phyloP scores from a whole-genome alignment of 1,140 invertebrate species.

The Stegodyphus mimosarum region DNA sequence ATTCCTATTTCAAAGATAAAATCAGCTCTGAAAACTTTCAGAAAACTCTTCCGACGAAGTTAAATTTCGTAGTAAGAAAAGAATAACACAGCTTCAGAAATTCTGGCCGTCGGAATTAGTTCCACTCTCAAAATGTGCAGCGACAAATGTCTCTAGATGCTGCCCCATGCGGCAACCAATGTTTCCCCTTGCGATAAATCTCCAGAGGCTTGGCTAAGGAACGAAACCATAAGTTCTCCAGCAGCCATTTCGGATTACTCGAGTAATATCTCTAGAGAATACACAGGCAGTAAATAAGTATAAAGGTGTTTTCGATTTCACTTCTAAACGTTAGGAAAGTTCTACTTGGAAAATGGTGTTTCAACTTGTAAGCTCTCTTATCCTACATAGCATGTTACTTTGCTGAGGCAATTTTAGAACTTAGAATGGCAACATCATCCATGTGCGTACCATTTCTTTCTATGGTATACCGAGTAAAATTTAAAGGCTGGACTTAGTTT shows the following conservation, averaged over 20 bases:
- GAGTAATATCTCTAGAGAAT: constrained; percentile 45
- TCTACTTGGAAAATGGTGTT: background rate
- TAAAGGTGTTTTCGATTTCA: constrained; percentile 1
- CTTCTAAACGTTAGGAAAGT: background rate
- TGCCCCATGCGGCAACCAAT: background rate
- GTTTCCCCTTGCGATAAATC: constrained; percentile 12
- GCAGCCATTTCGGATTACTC: constrained; percentile 29
- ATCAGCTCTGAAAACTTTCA: too few species aligned
- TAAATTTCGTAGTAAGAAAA: too few species aligned
- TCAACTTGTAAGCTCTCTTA: background rate
- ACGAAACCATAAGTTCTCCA: background rate
- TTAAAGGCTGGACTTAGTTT: too few species aligned
- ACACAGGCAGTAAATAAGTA: constrained; percentile 26
- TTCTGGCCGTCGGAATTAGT: background rate
- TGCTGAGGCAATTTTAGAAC: too few species aligned
- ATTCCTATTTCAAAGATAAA: too few species aligned
- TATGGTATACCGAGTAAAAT: too few species aligned
- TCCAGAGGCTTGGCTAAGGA: background rate
- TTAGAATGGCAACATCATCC: too few species aligned
- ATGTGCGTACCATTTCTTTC: too few species aligned
- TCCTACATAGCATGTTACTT: too few species aligned
- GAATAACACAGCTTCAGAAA: too few species aligned
- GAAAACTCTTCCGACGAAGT: too few species aligned
- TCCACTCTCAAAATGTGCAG: constrained; percentile 12
- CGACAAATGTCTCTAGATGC: constrained; percentile 32